Evolutionary conservation across 1,140 invertebrate species (phyloP).

Genomic region (Anastatus disparis): DNA sequence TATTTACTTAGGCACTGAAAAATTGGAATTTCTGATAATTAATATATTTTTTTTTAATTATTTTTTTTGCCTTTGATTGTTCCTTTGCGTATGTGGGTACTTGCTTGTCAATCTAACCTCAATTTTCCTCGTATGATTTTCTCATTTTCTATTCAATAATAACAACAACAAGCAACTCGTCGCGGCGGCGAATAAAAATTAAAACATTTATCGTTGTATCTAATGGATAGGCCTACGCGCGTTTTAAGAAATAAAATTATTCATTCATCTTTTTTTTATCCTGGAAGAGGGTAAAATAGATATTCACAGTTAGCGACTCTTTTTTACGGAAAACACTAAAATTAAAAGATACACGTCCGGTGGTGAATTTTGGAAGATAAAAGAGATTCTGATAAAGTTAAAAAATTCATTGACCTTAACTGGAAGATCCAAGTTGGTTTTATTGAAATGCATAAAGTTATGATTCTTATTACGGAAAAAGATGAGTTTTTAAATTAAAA

Average conservation of each 20-base stretch:
- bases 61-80: background rate
- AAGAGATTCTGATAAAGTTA: constrained; percentile 3
- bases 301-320: background rate
- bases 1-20: constrained; percentile 53
- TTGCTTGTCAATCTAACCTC: background rate
- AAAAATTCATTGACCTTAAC: background rate
- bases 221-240: background rate
- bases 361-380: constrained; percentile 16
- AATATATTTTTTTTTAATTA: constrained; percentile 21
- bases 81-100: background rate
- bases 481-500: too few species aligned
- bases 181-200: background rate
- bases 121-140: background rate
- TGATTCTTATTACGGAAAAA: too few species aligned
- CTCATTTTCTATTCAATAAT: background rate
- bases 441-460: background rate
- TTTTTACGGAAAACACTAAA: background rate
- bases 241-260: background rate
- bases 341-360: background rate
- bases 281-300: constrained; percentile 1
- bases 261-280: background rate
- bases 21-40: constrained; percentile 44
- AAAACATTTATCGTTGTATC: background rate
- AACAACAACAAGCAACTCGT: background rate
- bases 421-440: constrained; percentile 8